Evolutionary conservation across 1,140 invertebrate genomes (phyloP).

Genomic region (roundworm (Caenorhabditis elegans)): DNA sequence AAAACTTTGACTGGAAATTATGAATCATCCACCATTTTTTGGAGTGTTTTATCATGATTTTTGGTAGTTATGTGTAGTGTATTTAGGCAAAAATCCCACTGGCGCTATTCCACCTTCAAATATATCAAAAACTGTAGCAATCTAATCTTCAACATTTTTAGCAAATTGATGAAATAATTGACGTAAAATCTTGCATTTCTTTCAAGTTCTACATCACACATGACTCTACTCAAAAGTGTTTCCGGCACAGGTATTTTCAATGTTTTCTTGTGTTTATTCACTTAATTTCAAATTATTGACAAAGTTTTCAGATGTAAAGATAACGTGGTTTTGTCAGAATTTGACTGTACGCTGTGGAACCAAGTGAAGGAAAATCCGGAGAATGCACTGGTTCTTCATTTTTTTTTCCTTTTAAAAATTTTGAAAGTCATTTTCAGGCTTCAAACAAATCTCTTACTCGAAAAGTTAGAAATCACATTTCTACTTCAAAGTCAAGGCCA

Average conservation of each 20-base stretch:
- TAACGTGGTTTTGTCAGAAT: neutral
- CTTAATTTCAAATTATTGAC: neutral
- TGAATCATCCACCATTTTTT: too few relatives aligned
- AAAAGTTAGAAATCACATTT: neutral
- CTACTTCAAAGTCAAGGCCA: neutral
- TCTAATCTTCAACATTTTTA: neutral
- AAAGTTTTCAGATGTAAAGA: neutral
- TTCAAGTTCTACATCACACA: conserved; percentile 23
- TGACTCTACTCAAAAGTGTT: neutral
- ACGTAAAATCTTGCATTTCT: neutral
- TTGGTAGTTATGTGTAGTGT: too few relatives aligned
- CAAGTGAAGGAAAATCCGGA: neutral
- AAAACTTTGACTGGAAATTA: too few relatives aligned
- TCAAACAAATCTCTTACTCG: neutral
- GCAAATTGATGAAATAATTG: neutral
- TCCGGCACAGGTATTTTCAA: neutral
- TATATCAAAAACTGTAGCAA: neutral
- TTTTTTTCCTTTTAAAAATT: neutral
- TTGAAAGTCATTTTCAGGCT: neutral
- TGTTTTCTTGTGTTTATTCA: too few relatives aligned
- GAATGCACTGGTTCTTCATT: neutral
- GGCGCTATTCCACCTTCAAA: too few relatives aligned
- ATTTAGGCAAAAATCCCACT: too few relatives aligned
- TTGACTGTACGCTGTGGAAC: conserved; percentile 2
- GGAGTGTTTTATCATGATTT: too few relatives aligned